Evolutionary conservation across 1,140 invertebrate genomes (phyloP).

Genomic region (Papilio polytes): DNA sequence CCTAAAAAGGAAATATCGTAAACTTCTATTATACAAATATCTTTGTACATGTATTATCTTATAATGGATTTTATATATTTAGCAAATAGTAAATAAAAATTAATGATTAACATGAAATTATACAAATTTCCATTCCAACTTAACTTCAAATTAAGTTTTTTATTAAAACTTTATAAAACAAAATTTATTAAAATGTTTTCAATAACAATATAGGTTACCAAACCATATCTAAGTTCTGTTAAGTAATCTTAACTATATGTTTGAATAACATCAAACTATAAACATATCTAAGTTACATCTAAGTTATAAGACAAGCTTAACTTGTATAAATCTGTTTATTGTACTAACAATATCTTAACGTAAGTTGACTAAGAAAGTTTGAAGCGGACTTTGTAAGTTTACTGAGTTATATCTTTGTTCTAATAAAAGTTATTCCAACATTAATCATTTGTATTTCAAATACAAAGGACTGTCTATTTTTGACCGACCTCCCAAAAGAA

Average conservation of each 20-base stretch:
- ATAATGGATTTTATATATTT: neutral
- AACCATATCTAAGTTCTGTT: neutral
- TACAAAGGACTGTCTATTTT: neutral
- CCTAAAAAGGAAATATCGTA: neutral
- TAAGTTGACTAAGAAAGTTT: neutral
- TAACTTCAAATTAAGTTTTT: no score
- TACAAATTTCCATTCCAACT: no score
- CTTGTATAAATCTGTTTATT: constrained; percentile 9
- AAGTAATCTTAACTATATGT: neutral
- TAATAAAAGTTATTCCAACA: neutral
- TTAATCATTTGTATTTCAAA: neutral
- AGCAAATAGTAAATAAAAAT: neutral
- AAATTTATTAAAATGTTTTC: neutral
- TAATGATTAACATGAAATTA: neutral
- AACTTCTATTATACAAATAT: neutral
- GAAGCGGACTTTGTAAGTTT: neutral
- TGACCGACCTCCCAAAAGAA: no score
- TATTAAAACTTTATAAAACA: neutral
- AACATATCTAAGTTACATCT: neutral
- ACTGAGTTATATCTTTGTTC: neutral
- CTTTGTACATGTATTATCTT: neutral
- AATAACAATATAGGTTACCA: neutral
- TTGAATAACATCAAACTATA: neutral
- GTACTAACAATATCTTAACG: neutral
- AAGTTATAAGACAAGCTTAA: neutral